Evolutionary conservation across 2,113 vertebrate genomes (phyloP), one percentile per base, ranked within the genome.

Genomic region (Hipposideros armiger): DNA sequence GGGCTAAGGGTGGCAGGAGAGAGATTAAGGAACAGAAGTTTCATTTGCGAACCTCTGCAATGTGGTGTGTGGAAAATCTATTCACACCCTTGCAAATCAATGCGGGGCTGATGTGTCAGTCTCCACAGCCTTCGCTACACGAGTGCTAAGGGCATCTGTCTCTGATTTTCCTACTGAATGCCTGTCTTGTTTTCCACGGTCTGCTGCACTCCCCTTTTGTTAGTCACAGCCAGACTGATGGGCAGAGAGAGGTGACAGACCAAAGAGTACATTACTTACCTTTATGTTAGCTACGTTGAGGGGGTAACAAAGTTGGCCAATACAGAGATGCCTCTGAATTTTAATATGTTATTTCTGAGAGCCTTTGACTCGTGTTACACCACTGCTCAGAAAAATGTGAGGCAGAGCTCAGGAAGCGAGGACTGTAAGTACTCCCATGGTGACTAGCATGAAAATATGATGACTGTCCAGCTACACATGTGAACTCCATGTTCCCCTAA

Each of bases 291-390:
- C 76, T 69, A 19, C 32, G 36, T 3, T 78, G 54, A 86, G 42
- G 45, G 58, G 90, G 62, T 13, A 64, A 90, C 69, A 13, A 90
- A 26, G 56, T 67, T 93, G 52, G 2, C 36, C 58, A 78, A n/a
- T n/a, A 60, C 13, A 76, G 64, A 95, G 96, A 86, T 15, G 14
- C 7, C 45, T 95, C 50, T 92, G 22, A 47, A 97, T 97, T 90
- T 76, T 36, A 86, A 52, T 73, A 92, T 6, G 10, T 72, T 40
- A 50, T 84, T 54, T 69, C 86, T n/a, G 93, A 74, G 16, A 47
- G 45, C n/a, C 40, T 97, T 42, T 0, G 1, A 81, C 58, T 83
- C 54, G 10, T 0, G 64, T 69, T 73, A 36, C 45, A 70, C 42
- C n/a, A 86, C 0, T 78, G 64, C 70, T 87, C 52, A 84, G 54